A percentile compares a stretch with the other conserved stretches of the same genome.
Conservation (phyloP, 2,797 vertebrate species). For the Coilia nasus region DNA sequence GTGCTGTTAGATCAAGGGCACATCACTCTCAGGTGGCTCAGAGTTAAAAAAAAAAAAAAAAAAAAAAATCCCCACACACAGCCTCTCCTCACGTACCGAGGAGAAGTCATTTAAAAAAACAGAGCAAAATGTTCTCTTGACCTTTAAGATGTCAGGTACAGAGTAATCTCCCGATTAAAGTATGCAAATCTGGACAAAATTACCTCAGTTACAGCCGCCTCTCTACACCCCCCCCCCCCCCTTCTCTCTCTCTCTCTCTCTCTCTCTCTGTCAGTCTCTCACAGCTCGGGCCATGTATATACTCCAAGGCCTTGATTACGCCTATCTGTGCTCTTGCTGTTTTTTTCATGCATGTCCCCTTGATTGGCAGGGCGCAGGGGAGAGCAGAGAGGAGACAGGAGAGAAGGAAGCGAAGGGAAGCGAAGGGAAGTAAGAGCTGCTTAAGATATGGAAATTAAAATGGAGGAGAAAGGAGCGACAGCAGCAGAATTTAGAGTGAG, state of each 20-base stretch:
- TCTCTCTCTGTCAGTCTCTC: too few species aligned
- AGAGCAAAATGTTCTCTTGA: conserved; percentile 16
- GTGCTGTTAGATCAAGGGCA: conserved; percentile 12
- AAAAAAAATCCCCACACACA: not conserved
- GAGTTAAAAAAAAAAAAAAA: not conserved
- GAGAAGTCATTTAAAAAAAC: not conserved
- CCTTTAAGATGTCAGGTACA: conserved; percentile 21
- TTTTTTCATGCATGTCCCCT: not conserved
- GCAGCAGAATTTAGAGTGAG: conserved; percentile 7
- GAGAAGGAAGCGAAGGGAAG: not conserved
- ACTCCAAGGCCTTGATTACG: not conserved
- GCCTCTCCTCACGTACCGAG: not conserved
- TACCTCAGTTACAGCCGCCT: not conserved
- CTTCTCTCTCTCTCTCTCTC: not conserved
- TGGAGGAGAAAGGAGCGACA: not conserved
- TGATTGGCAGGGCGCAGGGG: conserved; percentile 3
- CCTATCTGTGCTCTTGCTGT: not conserved
- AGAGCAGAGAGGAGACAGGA: not conserved
- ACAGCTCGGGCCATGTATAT: not conserved
- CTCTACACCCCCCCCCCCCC: not conserved
- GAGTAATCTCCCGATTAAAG: conserved; percentile 7
- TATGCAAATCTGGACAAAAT: conserved; percentile 11
- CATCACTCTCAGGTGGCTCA: conserved; percentile 4
- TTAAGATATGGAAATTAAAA: conserved; percentile 26
- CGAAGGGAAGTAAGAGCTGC: not conserved